Conservation (phyloP, 2,888 invertebrate species). For the Ctenicera cuprea region DNA sequence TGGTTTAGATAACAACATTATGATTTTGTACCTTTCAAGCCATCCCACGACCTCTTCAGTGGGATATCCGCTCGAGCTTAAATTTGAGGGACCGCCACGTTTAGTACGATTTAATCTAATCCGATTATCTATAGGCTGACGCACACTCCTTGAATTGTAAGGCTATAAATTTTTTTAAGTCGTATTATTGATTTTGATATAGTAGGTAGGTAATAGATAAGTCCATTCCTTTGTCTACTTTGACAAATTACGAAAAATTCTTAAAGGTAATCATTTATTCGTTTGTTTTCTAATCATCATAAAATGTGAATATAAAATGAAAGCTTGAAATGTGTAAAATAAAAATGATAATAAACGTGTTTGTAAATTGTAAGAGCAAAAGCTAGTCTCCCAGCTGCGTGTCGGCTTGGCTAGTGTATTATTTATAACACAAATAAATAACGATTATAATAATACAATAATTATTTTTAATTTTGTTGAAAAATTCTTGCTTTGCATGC, state of each 20-base stretch:
- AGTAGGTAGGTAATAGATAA: constrained; percentile 28
- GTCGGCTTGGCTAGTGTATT: constrained; percentile 16
- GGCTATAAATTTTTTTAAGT: constrained; percentile 38
- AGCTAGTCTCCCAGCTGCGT: constrained; percentile 16
- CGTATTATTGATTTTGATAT: constrained; percentile 41
- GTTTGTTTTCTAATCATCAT: no score
- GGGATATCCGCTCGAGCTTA: not conserved
- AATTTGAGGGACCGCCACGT: constrained; percentile 24
- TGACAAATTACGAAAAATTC: constrained; percentile 39
- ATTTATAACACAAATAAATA: constrained; percentile 37
- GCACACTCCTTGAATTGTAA: constrained; percentile 48
- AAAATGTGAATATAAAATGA: not conserved
- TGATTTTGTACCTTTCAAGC: no score
- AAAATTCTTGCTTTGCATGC: constrained; percentile 11
- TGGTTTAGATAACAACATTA: no score
- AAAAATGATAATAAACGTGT: not conserved
- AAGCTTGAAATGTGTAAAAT: not conserved
- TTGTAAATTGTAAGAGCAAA: not conserved
- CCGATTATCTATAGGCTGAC: constrained; percentile 44
- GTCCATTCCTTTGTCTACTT: not conserved
- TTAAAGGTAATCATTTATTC: no score
- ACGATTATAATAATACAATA: constrained; percentile 36
- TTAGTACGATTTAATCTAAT: constrained; percentile 41
- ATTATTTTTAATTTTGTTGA: constrained; percentile 31
- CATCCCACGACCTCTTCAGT: not conserved